Evolutionary conservation across 35 echinoderm and acorn worm genomes (phyloP), one percentile per base, ranked within the genome.

Genomic region (Apostichopus japonicus): DNA sequence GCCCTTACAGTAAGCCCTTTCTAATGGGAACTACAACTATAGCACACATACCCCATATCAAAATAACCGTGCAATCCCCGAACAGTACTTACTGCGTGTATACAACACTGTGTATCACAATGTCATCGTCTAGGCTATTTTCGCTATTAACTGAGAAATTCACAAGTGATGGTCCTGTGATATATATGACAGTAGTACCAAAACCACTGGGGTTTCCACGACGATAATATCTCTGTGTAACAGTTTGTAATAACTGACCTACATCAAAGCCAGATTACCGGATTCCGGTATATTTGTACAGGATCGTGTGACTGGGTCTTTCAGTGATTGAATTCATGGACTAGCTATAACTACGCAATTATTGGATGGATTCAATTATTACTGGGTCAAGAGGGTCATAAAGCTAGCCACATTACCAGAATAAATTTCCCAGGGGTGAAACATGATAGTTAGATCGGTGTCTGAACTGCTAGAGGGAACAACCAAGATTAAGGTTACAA

Each of bases 361-460:
- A 89, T 89, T 89, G 86, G 86, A 89, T 13, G 44, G 86, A 89
- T 89, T 89, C 86, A 89, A 89, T 89, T 89, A 89, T 72, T 89
- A 89, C 5, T 89, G 27, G 86, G 86, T 89, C 86, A 89, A 89
- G 61, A 72, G 23, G 86, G 63, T 89, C 16, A 65, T 65, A 21
- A 65, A 89, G 7, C 59, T 73, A 51, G 61, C 86, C 86, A 89
- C 86, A 89, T 89, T 89, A 89, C 23, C 24, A 73, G 63, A n/a
- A 89, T 8, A 53, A 72, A 89, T 89, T 89, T 89, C 86, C 86
- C 86, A 89, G 27, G 86, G 86, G 86, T 75, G 86, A 62, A 89
- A 89, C 23, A 89, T 72, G 86, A 89, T 61, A 89, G 62, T 72
- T 44, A 44, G 24, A 7, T 53, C 17, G 15, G 6, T 53, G 63